Conservation (phyloP, 2,797 vertebrate species). For the Vespertilio murinus region DNA sequence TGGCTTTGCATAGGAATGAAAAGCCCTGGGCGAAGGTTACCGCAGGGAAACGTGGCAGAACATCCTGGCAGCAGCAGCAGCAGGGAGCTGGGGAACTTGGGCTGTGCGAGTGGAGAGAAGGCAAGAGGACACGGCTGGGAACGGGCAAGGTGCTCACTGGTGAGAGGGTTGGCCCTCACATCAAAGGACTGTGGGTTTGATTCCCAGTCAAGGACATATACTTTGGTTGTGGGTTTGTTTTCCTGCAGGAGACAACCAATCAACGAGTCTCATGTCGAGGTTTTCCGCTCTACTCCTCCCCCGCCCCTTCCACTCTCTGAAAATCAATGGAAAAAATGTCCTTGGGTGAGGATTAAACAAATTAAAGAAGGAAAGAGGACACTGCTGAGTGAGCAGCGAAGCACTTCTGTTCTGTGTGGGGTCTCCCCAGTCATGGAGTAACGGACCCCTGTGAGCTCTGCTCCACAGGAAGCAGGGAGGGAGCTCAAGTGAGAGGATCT, state of each 20-base stretch:
- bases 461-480: neutral
- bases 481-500: neutral
- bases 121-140: neutral
- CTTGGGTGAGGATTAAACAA: no score
- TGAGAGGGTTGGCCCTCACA: no score
- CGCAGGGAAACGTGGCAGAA: neutral
- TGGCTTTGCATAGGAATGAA: slow-evolving; percentile 35
- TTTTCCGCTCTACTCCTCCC: no score
- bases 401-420: neutral
- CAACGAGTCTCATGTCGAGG: no score
- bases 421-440: neutral
- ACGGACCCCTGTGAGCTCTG: neutral
- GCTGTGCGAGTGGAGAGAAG: neutral
- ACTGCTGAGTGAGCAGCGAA: neutral
- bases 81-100: neutral
- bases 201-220: no score
- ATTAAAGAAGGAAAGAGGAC: neutral
- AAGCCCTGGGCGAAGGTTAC: neutral
- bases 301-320: no score
- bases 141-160: no score
- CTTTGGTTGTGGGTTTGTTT: no score
- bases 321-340: no score
- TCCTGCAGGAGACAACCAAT: no score
- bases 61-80: neutral
- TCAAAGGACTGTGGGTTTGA: no score